Base-by-base conservation (phyloP, 30 jellyfish, hydroid and myxozoan genomes). In the Morbakka virulenta region DNA sequence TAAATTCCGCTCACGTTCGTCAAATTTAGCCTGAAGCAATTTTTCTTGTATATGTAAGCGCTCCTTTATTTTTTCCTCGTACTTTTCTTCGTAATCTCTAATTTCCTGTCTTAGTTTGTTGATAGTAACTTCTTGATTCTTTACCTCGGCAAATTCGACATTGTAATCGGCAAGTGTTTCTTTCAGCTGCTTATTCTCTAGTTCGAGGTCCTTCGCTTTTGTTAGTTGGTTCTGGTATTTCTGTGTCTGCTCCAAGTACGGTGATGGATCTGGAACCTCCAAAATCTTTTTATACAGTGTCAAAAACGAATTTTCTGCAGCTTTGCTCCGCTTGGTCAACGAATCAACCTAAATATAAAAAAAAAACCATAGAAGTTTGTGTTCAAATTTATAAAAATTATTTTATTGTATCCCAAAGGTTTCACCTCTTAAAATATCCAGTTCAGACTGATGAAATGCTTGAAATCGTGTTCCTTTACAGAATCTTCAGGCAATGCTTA, bases 251-350 rank as follows among this genome's bases (percentile, higher is more conserved):
- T 85, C 87, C 64, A 91, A 69, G n/a, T 81, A 86, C 33, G 98
- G 98, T 2, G 85, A 95, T 29, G 98, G 98, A 69, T 91, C 96
- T 51, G 98, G 98, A 2, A 91, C 95, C 50, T 91, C 98, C 50
- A 91, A 69, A 35, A 91, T 84, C 72, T 80, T 84, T 73, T 85
- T 91, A 75, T 91, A 91, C 53, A 91, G 23, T 2, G 83, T 49
- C 70, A 91, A 65, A 64, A 91, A 91, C 17, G 95, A 17, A 50
- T 66, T 79, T 68, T 91, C 98, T 1, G 98, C 87, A 64, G 89
- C 84, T 69, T 91, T 91, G 86, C 98, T 84, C 53, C 98, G 53
- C 62, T 85, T 91, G 50, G 81, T 91, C 11, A 91, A 84, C 17
- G 96, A 79, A 50, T 91, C 98, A 67, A 91, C 94, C 97, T 89